Conservation (phyloP, 2,888 invertebrate species). For the Romanomermis culicivorax region DNA sequence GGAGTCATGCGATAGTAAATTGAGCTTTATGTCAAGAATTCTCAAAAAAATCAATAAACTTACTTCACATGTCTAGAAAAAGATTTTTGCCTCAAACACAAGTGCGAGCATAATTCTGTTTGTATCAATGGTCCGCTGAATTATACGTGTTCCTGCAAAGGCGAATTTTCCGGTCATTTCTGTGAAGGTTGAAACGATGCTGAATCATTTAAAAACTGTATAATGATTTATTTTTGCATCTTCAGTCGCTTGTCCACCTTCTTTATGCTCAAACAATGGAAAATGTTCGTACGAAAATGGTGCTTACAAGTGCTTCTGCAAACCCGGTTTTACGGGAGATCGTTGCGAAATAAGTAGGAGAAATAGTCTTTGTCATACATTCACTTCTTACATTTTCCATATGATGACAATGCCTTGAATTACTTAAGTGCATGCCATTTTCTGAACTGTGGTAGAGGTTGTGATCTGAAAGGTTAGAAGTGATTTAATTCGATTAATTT, state of each 20-base stretch:
- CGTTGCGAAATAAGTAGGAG: not conserved
- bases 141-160: not conserved
- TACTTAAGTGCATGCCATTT: too few species aligned
- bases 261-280: not conserved
- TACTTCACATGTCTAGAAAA: not conserved
- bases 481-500: too few species aligned
- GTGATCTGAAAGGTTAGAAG: too few species aligned
- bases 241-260: constrained; percentile 2
- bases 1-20: not conserved
- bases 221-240: too few species aligned
- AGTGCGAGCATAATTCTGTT: constrained; percentile 5
- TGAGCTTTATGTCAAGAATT: not conserved
- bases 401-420: too few species aligned
- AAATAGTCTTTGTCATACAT: too few species aligned
- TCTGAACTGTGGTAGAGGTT: too few species aligned
- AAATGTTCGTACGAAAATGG: not conserved
- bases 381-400: too few species aligned
- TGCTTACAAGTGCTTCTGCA: not conserved
- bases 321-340: not conserved
- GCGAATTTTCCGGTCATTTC: not conserved
- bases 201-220: too few species aligned
- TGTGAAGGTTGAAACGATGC: too few species aligned
- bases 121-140: not conserved
- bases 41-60: not conserved
- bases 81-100: not conserved